These are phyloP conservation scores for Penaeus japonicus DNA, from an alignment of 1,140 invertebrate genomes.

Conservation along the genomic window DNA sequence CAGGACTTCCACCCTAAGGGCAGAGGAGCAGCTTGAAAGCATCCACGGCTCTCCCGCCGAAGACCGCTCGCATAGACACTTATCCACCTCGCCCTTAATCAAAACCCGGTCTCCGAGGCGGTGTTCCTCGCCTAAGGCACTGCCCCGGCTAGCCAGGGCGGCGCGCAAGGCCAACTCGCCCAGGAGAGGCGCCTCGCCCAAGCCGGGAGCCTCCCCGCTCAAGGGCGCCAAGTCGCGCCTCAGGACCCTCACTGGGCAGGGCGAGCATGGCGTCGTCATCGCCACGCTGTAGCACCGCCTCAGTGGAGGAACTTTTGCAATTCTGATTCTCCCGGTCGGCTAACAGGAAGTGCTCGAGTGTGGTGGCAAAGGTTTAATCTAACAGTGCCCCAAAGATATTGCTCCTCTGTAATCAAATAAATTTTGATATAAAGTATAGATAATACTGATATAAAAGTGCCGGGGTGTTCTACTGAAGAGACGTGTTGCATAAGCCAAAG, in stretches of 20 bases:
- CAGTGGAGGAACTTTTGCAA: too few species aligned
- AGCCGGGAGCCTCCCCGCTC: slow-evolving; percentile 11
- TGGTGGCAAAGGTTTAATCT: too few species aligned
- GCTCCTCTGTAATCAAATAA: too few species aligned
- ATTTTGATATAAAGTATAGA: too few species aligned
- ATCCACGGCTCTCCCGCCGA: too few species aligned
- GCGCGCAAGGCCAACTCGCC: neutral
- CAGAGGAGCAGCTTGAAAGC: neutral
- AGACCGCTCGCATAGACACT: too few species aligned
- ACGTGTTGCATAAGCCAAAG: too few species aligned
- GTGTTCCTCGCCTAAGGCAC: neutral
- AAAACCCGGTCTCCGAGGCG: neutral
- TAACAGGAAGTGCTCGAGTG: too few species aligned
- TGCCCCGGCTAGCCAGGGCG: neutral
- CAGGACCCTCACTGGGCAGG: neutral
- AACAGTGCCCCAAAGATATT: too few species aligned
- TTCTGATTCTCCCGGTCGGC: too few species aligned
- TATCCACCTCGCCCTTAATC: neutral
- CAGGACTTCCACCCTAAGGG: neutral
- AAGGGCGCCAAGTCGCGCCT: slow-evolving; percentile 7
- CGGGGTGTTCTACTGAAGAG: too few species aligned
- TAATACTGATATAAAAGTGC: too few species aligned
- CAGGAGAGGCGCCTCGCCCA: neutral
- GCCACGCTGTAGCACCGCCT: slow-evolving; percentile 18
- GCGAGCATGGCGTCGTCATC: slow-evolving; percentile 14